These are phyloP conservation scores for Hypanus sabinus DNA, from an alignment of 2,113 vertebrate genomes.

Conservation along the genomic window DNA sequence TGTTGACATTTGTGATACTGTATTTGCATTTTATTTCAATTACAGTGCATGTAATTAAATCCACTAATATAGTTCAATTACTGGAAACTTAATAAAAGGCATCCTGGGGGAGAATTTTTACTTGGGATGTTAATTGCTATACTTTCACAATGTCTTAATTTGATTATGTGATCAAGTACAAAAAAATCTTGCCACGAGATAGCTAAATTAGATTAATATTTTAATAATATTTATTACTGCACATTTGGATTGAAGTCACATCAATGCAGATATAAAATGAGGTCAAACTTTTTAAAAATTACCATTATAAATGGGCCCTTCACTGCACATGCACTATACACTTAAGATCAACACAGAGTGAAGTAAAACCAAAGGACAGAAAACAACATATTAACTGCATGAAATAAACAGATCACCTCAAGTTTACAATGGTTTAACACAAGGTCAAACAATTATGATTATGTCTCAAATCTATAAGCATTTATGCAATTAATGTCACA, in stretches of 20 bases:
- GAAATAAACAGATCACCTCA: slow-evolving; percentile 18
- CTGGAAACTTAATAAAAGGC: background rate
- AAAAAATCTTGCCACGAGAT: background rate
- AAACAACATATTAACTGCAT: background rate
- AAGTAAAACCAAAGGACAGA: background rate
- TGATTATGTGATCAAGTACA: background rate
- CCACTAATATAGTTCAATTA: background rate
- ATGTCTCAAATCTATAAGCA: background rate
- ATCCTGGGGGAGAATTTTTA: background rate
- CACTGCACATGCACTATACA: background rate
- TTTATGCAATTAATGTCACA: slow-evolving; percentile 1
- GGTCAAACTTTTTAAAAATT: background rate
- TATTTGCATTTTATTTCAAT: slow-evolving; percentile 30
- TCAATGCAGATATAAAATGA: background rate
- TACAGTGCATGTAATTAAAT: slow-evolving; percentile 15
- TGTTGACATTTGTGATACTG: background rate
- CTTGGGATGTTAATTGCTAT: slow-evolving; percentile 33
- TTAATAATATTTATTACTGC: background rate
- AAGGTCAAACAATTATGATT: background rate
- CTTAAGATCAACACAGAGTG: background rate
- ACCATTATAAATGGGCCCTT: background rate
- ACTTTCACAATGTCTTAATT: background rate
- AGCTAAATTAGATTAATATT: background rate
- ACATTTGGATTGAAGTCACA: background rate
- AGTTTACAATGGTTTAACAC: background rate